Conservation (phyloP, 1,140 invertebrate species). For the Halyomorpha halys region DNA sequence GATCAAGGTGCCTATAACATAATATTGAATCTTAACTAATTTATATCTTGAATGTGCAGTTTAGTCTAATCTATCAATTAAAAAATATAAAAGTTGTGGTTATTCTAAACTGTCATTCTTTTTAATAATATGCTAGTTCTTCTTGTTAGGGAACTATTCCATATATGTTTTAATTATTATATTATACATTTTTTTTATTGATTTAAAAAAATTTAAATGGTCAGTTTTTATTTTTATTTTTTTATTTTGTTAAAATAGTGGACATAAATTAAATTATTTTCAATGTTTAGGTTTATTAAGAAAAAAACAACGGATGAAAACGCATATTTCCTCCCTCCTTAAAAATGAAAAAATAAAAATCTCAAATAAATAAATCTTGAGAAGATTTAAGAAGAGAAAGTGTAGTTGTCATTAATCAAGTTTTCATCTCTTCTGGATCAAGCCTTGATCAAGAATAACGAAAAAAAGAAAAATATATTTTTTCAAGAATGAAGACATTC, state of each 20-base stretch:
- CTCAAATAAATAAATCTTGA: too few species aligned
- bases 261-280: constrained; percentile 2
- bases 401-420: too few species aligned
- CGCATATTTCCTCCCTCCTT: too few species aligned
- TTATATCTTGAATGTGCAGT: too few species aligned
- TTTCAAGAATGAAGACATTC: too few species aligned
- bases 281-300: constrained; percentile 12
- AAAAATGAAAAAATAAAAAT: too few species aligned
- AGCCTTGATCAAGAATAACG: too few species aligned
- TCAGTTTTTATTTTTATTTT: not conserved
- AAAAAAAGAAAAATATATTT: too few species aligned
- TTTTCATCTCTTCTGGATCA: too few species aligned
- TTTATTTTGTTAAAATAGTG: not conserved
- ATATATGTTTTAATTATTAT: not conserved
- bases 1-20: not conserved
- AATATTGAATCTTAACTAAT: too few species aligned
- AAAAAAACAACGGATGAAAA: not conserved
- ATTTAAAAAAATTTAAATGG: not conserved
- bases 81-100: not conserved
- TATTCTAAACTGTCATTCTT: not conserved
- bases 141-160: not conserved
- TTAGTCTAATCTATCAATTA: not conserved
- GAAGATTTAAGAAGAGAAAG: too few species aligned
- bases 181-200: not conserved
- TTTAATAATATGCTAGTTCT: not conserved